phyloP scores from a whole-genome alignment of 2,797 vertebrate species.

The Falco peregrinus region DNA sequence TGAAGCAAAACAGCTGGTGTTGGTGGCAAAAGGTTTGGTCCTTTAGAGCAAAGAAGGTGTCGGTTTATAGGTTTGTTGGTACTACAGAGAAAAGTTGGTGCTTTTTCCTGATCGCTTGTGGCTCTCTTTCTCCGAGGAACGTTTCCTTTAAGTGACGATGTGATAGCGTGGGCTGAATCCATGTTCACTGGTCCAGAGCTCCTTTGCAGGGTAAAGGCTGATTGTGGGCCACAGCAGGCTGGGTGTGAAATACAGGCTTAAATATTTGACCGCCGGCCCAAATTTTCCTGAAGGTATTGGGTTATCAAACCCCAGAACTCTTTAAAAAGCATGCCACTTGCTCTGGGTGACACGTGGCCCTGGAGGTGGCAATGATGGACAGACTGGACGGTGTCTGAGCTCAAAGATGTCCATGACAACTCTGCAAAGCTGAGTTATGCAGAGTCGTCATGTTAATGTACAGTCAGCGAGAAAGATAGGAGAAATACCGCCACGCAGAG shows the following conservation, averaged over 20 bases:
- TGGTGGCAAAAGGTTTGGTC: neutral
- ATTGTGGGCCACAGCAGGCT: neutral
- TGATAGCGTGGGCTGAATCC: neutral
- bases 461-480: neutral
- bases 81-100: neutral
- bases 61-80: neutral
- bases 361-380: neutral
- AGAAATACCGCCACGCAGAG: neutral
- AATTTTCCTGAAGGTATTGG: neutral
- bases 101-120: neutral
- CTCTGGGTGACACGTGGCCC: neutral
- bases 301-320: neutral
- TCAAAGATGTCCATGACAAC: neutral
- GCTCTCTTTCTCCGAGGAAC: neutral
- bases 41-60: neutral
- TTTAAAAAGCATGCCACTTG: neutral
- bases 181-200: neutral
- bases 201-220: neutral
- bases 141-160: neutral
- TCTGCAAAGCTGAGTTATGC: neutral
- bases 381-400: neutral
- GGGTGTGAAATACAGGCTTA: neutral
- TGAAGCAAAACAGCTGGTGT: neutral
- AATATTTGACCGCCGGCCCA: neutral
- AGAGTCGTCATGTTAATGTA: neutral